These are phyloP conservation scores for Caenorhabditis virilis DNA, from an alignment of 2,888 invertebrate genomes.

Conservation along the genomic window DNA sequence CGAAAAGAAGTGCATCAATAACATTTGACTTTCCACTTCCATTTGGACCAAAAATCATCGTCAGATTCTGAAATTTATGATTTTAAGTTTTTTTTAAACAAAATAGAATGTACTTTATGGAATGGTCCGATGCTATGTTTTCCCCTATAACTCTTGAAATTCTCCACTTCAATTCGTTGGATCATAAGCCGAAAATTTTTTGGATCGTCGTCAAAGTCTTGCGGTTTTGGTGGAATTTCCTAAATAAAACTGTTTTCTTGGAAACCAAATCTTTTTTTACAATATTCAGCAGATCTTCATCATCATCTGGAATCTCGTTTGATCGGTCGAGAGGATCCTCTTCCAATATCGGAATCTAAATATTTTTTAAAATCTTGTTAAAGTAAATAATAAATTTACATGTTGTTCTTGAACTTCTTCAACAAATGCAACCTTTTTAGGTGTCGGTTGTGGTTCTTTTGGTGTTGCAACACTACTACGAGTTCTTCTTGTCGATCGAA, in stretches of 20 bases:
- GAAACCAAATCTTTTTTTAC: background rate
- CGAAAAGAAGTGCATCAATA: slow-evolving; percentile 97
- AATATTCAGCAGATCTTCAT: background rate
- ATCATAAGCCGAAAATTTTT: slow-evolving; percentile 83
- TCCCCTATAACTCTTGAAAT: slow-evolving; percentile 95
- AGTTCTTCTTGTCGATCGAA: no score
- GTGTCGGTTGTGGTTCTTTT: background rate
- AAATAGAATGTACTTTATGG: slow-evolving; percentile 78
- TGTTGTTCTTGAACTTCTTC: background rate
- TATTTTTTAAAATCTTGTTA: no score
- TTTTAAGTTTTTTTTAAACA: background rate
- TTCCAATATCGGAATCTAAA: background rate
- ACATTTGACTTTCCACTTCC: slow-evolving; percentile 99
- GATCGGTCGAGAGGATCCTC: background rate
- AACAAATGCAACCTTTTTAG: no score
- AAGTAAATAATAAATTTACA: no score
- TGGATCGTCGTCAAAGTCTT: slow-evolving; percentile 74
- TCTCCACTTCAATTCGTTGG: slow-evolving; percentile 84
- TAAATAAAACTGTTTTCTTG: background rate
- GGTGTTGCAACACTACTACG: no score
- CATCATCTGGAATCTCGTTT: slow-evolving; percentile 1
- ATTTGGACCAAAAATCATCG: slow-evolving; percentile 95
- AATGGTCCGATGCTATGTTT: slow-evolving; percentile 85
- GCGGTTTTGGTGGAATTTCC: slow-evolving; percentile 30
- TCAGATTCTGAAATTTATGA: slow-evolving; percentile 80